These are phyloP conservation scores for Platycheirus rosarum DNA, from an alignment of 2,888 invertebrate species.

Conservation along the genomic window DNA sequence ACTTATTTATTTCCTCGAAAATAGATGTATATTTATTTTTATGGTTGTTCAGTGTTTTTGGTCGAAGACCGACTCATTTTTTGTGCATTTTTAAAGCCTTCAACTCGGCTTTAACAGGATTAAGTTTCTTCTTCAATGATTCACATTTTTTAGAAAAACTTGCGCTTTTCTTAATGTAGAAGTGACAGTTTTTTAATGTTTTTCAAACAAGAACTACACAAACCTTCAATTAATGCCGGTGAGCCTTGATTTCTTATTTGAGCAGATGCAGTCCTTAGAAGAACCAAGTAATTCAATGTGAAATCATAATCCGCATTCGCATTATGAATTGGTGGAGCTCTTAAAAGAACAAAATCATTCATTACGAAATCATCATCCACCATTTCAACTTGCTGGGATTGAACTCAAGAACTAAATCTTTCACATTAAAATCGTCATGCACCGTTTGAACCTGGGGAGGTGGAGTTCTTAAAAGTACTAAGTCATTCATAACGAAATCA, in stretches of 20 bases:
- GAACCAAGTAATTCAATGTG: conserved; percentile 1
- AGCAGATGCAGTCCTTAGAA: not conserved
- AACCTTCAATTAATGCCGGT: not conserved
- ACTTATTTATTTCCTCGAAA: no score
- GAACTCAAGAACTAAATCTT: no score
- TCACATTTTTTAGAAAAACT: conserved; percentile 1
- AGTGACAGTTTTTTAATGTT: not conserved
- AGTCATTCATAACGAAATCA: no score
- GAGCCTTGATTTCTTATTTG: not conserved
- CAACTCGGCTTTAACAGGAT: no score
- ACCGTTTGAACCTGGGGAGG: no score
- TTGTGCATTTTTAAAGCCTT: not conserved
- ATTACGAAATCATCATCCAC: no score
- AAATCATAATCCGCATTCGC: not conserved
- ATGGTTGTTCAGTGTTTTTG: no score
- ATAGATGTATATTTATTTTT: no score
- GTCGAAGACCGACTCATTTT: not conserved
- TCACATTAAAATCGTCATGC: no score
- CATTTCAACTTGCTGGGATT: not conserved
- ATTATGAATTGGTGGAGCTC: not conserved
- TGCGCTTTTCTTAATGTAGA: not conserved
- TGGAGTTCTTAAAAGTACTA: not conserved
- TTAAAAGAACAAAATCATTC: conserved; percentile 1
- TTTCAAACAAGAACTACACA: conserved; percentile 1
- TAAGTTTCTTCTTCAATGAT: not conserved